phyloP scores from a whole-genome alignment of 2,113 vertebrate species.

The Bostrychus sinensis region DNA sequence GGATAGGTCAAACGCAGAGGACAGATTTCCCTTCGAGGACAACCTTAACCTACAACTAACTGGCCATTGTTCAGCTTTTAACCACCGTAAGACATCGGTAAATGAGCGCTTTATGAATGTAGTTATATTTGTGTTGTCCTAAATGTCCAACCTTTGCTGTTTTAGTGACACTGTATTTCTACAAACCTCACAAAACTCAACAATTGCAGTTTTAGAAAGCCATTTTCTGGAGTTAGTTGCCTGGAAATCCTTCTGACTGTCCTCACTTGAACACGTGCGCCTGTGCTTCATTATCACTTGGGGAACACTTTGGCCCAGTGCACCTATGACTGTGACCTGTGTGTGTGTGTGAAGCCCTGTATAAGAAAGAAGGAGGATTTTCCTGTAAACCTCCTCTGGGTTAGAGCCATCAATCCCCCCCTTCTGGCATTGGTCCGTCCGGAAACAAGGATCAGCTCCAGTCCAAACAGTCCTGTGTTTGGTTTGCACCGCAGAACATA shows the following conservation, averaged over 20 bases:
- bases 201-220: too few relatives aligned
- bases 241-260: conserved; percentile 20
- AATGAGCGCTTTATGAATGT: too few relatives aligned
- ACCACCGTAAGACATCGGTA: too few relatives aligned
- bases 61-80: too few relatives aligned
- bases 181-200: too few relatives aligned
- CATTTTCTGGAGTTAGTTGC: too few relatives aligned
- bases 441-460: conserved; percentile 77
- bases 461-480: conserved; percentile 77
- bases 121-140: too few relatives aligned
- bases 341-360: conserved; percentile 46
- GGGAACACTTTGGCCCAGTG: conserved; percentile 58
- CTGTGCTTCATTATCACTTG: conserved; percentile 64
- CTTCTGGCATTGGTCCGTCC: conserved; percentile 61
- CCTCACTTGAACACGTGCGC: conserved; percentile 15
- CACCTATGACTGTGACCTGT: conserved; percentile 56
- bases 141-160: too few relatives aligned
- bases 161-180: too few relatives aligned
- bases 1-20: too few relatives aligned
- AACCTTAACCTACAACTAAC: too few relatives aligned
- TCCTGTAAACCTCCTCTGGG: conserved; percentile 71
- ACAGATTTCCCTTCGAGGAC: too few relatives aligned
- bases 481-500: conserved; percentile 70
- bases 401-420: conserved; percentile 70
- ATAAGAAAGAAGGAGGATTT: conserved; percentile 61